phyloP scores from a whole-genome alignment of 2,797 vertebrate species.

The Petrocephalus sullivani region DNA sequence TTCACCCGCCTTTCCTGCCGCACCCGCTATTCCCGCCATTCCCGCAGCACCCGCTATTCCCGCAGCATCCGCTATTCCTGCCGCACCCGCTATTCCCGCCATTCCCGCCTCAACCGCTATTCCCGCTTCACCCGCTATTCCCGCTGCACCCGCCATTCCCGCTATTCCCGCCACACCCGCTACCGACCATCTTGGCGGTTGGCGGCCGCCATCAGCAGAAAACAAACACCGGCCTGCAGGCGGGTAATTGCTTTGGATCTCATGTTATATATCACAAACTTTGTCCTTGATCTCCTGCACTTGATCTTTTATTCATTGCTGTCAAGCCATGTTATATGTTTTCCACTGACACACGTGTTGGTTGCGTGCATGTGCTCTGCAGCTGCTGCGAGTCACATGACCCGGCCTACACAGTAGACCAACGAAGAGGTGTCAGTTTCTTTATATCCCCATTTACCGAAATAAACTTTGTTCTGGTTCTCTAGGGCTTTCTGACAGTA shows the following conservation, averaged over 20 bases:
- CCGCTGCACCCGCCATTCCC: no score
- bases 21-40: no score
- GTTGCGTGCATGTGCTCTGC: neutral
- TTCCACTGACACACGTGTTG: neutral
- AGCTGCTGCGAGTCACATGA: constrained; percentile 5
- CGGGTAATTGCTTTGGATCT: constrained; percentile 38
- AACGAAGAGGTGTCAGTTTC: neutral
- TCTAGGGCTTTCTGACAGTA: neutral
- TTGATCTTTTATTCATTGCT: constrained; percentile 13
- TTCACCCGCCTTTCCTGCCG: no score
- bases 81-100: no score
- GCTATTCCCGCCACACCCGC: neutral
- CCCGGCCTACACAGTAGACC: neutral
- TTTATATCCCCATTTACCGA: neutral
- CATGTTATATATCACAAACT: constrained; percentile 17
- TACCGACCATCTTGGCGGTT: neutral
- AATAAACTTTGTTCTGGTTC: neutral
- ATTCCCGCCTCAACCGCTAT: no score
- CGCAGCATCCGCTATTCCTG: no score
- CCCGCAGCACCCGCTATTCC: no score
- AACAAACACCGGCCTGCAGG: constrained; percentile 14
- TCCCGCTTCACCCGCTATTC: no score
- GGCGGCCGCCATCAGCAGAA: neutral
- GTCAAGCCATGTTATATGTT: constrained; percentile 6
- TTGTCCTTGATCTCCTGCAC: constrained; percentile 15